These are phyloP conservation scores for Sternotherus odoratus DNA, from an alignment of 2,797 vertebrate genomes.

Conservation along the genomic window DNA sequence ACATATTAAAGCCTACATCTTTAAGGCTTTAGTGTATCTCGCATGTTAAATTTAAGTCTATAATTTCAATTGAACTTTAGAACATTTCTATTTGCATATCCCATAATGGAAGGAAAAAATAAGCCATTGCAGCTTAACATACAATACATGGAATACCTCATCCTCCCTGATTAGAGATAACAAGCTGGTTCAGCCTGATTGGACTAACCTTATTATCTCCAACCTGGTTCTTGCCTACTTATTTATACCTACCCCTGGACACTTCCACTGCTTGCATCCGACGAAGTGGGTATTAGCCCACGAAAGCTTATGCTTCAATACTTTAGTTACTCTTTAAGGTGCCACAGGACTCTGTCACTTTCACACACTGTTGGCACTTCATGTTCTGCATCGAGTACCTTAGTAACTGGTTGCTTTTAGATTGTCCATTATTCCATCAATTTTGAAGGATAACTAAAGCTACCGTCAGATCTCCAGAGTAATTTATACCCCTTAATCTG, in stretches of 20 bases:
- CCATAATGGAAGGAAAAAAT: neutral
- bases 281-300: too few species aligned
- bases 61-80: neutral
- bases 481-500: neutral
- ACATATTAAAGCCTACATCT: rapidly evolving
- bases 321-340: too few species aligned
- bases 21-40: neutral
- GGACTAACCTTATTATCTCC: too few species aligned
- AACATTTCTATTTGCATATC: neutral
- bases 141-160: neutral
- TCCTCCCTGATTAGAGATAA: too few species aligned
- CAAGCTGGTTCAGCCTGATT: too few species aligned
- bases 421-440: neutral
- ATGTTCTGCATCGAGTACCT: neutral
- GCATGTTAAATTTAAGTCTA: neutral
- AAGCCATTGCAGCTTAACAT: neutral
- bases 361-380: neutral
- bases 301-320: too few species aligned
- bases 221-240: too few species aligned
- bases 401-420: neutral
- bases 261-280: too few species aligned
- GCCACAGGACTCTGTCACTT: too few species aligned
- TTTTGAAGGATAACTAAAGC: neutral
- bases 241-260: too few species aligned
- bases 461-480: neutral